Evolutionary conservation across 2,888 invertebrate species (phyloP), one percentile per base, ranked within the genome.

Genomic region (Sinodicranocentrus sp.): DNA sequence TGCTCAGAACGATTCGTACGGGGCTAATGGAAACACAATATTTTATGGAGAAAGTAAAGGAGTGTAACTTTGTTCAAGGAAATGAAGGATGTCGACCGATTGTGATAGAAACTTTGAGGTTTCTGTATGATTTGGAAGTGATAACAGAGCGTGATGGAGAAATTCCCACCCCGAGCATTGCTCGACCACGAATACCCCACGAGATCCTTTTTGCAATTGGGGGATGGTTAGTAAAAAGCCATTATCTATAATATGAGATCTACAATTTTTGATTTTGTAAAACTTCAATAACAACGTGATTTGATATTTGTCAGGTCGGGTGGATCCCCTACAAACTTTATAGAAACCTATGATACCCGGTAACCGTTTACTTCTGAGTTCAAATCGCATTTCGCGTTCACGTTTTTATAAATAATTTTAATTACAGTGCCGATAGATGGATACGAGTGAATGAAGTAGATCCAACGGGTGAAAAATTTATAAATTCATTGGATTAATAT

Each of bases 121-220:
- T 97, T 90, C 92, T 98, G 63, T 97, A 97, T 91, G 97, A 97
- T 90, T 92, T 98, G 89, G 97, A 97, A 91, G 95, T 96, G 93
- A 96, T 96, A 85, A 93, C 93, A 90, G 94, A 92, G 68, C 91
- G 95, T 90, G 95, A 95, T 86, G 94, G 95, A 6, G 95, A 95
- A 91, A 94, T 96, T n/a, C 94, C 94, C 5, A 96, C 96, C 2
- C 96, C 96, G 5, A 94, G 95, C 90, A 94, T 97, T 76, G 96
- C 96, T 0, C 86, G 90, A 0, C 91, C 91, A 0, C 92, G 97
- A 84, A 93, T 97, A 3, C 97, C 97, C 0, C 96, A 96, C 90
- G 97, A 97, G 91, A 95, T 97, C 21, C 92, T 97, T 8, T 97
- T 97, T 90, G 96, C 94, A 0, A 94, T 95, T 85, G 95, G 95